Base-by-base conservation (phyloP, 1,140 invertebrate genomes). In the Neoseiulus cucumeris region DNA sequence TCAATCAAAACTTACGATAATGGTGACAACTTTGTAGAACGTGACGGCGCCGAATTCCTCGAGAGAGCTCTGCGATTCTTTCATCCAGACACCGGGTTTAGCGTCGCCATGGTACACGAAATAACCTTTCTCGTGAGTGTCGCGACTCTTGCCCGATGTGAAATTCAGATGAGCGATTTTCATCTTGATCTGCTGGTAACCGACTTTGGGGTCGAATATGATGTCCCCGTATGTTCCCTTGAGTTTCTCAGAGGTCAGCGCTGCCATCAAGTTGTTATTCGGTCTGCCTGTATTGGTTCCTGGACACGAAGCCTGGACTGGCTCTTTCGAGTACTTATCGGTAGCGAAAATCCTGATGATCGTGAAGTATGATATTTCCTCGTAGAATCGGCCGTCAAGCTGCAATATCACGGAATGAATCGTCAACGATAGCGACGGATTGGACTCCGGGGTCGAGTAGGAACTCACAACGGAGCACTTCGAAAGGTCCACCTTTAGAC, bases 71-170 rank as follows among this genome's bases (percentile, higher is more conserved):
- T 86, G 85, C 73, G 91, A 95, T 70, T 91, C 87, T 71, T 95
- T 95, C 65, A 85, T 81, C 0, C 92, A 79, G 22, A 85, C 82
- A 51, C 84, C 76, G 30, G 83, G 80, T 64, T 95, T 90, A 73
- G 87, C 83, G 65, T 91, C 80, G 1, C 95, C 82, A 0, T 95
- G 76, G 73, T 95, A 91, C 55, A 93, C 87, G 74, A 90, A 94
- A 73, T 92, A 96, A 9, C 91, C 91, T 70, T 82, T 83, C 73
- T 83, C 91, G 22, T 82, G 79, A 5, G 66, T 70, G 28, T 74
- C 70, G 14, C 51, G 14, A 17, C 14, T 18, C 33, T 59, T 59
- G 14, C 14, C 25, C 22, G 51, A 4, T 5, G 51, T 59, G 22
- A 29, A 59, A 20, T 59, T 59, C 2, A 59, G 33, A 25, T 59